Evolutionary conservation across 2,888 invertebrate species (phyloP), one percentile per base, ranked within the genome.

Genomic region (Epirrhoe alternata): DNA sequence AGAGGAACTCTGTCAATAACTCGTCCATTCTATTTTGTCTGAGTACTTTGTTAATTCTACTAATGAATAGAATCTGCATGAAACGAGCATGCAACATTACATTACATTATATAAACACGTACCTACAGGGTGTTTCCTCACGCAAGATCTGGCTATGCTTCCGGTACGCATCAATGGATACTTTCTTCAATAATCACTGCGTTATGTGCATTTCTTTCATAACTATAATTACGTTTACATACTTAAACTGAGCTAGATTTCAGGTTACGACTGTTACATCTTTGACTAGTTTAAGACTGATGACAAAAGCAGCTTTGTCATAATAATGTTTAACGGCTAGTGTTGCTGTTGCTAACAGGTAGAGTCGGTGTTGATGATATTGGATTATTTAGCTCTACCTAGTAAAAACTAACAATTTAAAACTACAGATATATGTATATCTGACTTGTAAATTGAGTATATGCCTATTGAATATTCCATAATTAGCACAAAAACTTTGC

Each of bases 21-120:
- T n/a, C n/a, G n/a, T n/a, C n/a, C n/a, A n/a, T n/a, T n/a, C n/a
- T n/a, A n/a, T n/a, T n/a, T n/a, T n/a, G n/a, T n/a, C n/a, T n/a
- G n/a, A 38, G 8, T 38, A 3, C 38, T 38, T 38, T 38, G 38
- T 42, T 10, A 10, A 42, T 42, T 42, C 12, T 42, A n/a, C 35
- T 47, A 47, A 16, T 47, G 16, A 47, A 49, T 49, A 49, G 38
- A 56, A 55, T 53, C 62, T 63, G 42, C 33, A 45, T 33, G 24
- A 17, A 61, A 6, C 66, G 65, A 69, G 63, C 54, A 67, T 38
- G 63, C 55, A 38, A 42, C 61, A 71, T 78, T 71, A 77, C 66
- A 76, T 71, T 72, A 80, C 62, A 62, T 76, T 72, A 64, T 60
- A 49, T 64, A 58, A 66, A 63, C 54, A 65, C 58, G 51, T 63